phyloP scores from a whole-genome alignment of 1,140 invertebrate genomes.

The Nasonia longicornis region DNA sequence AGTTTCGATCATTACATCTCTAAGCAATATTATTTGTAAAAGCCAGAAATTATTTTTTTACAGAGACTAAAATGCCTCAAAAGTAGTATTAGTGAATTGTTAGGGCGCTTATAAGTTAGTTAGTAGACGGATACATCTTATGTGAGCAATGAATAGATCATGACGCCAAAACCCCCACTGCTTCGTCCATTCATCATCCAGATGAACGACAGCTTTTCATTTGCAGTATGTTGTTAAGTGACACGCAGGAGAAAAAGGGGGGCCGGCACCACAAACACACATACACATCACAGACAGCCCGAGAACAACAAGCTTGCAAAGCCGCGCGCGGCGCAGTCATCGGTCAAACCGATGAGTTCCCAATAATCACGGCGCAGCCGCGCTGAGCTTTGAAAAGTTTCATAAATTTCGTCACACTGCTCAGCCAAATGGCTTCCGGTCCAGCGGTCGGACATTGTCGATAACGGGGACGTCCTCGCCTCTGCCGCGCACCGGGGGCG shows the following conservation, averaged over 20 bases:
- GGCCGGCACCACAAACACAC: not conserved
- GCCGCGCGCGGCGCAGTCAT: constrained; percentile 25
- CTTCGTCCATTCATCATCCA: not conserved
- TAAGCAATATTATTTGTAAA: no score
- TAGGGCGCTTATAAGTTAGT: no score
- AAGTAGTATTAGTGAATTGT: no score
- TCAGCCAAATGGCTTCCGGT: constrained; percentile 65
- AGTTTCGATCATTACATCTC: no score
- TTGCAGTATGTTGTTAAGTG: constrained; percentile 41
- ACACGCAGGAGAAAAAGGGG: constrained; percentile 11
- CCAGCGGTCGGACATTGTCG: constrained; percentile 66
- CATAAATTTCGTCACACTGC: constrained; percentile 64
- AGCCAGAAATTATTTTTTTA: no score
- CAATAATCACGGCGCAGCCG: constrained; percentile 33
- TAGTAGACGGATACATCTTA: not conserved
- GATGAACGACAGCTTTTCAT: constrained; percentile 44
- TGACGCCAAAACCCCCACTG: not conserved
- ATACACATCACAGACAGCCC: not conserved
- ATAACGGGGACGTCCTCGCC: constrained; percentile 63
- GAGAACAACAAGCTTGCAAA: constrained; percentile 37
- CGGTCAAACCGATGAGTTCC: constrained; percentile 38
- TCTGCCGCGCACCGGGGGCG: constrained; percentile 46
- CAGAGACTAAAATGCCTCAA: no score
- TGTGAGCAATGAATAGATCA: not conserved
- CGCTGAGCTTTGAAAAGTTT: constrained; percentile 55